These are phyloP conservation scores for Allobates femoralis DNA, from an alignment of 2,797 vertebrate genomes.

Conservation along the genomic window DNA sequence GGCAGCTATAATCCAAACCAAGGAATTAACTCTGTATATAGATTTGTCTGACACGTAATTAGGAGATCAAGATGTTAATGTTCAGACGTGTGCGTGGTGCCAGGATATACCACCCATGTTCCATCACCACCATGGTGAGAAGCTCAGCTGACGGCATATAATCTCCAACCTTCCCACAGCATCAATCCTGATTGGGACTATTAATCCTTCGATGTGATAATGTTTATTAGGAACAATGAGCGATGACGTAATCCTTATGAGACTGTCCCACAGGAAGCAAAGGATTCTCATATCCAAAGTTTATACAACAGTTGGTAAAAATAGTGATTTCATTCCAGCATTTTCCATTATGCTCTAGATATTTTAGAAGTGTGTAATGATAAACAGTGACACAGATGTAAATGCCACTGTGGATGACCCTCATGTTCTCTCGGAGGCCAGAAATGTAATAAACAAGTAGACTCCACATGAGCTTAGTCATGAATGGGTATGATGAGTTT, in stretches of 20 bases:
- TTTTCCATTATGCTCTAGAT: conserved; percentile 30
- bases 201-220: conserved; percentile 40
- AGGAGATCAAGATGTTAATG: neutral
- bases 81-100: neutral
- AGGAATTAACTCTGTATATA: neutral
- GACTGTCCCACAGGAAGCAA: conserved; percentile 56
- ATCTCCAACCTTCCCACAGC: neutral
- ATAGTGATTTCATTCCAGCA: neutral
- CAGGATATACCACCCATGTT: neutral
- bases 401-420: conserved; percentile 28
- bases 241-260: conserved; percentile 21
- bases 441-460: neutral
- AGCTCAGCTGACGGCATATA: neutral
- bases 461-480: neutral
- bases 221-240: conserved; percentile 59
- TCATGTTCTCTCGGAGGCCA: neutral
- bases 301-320: conserved; percentile 45
- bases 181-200: conserved; percentile 12
- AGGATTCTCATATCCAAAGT: neutral
- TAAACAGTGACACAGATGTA: conserved; percentile 37
- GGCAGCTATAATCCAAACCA: conserved; percentile 3
- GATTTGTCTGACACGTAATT: neutral
- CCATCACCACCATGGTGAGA: neutral
- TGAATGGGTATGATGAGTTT: neutral
- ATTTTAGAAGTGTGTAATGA: conserved; percentile 42